Evolutionary conservation across 2,888 invertebrate species (phyloP).

Genomic region (Pedicia rivosa): DNA sequence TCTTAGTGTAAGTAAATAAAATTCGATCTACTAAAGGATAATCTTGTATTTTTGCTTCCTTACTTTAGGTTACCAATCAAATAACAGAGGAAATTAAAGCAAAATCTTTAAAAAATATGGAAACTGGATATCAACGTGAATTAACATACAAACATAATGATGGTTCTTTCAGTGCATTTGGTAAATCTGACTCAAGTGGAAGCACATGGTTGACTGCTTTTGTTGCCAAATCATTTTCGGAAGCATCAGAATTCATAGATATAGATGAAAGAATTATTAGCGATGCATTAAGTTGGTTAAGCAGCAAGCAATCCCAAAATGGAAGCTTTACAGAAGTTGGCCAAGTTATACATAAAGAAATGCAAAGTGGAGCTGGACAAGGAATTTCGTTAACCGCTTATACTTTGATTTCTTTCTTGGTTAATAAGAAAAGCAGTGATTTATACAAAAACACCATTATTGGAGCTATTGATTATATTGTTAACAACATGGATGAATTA

Average conservation of each 20-base stretch:
- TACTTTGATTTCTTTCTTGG: slow-evolving; percentile 56
- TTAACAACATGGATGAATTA: slow-evolving; percentile 43
- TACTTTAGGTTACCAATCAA: slow-evolving; percentile 49
- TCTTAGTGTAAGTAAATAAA: no score
- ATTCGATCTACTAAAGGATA: no score
- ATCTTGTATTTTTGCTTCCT: no score
- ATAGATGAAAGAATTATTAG: slow-evolving; percentile 52
- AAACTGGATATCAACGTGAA: slow-evolving; percentile 60
- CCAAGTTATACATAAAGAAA: slow-evolving; percentile 44
- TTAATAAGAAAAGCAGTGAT: slow-evolving; percentile 32
- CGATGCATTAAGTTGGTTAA: slow-evolving; percentile 54
- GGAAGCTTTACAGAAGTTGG: slow-evolving; percentile 76
- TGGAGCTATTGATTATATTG: slow-evolving; percentile 62
- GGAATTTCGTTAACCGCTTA: slow-evolving; percentile 69
- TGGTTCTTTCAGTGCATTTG: slow-evolving; percentile 73
- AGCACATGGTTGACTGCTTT: slow-evolving; percentile 77
- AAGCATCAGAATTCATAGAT: slow-evolving; percentile 51
- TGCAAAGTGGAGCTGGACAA: slow-evolving; percentile 56
- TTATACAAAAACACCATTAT: slow-evolving; percentile 50
- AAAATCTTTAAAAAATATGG: slow-evolving; percentile 34
- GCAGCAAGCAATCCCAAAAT: slow-evolving; percentile 46
- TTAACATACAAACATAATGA: slow-evolving; percentile 55
- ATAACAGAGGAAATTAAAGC: slow-evolving; percentile 45
- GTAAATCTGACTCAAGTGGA: slow-evolving; percentile 43
- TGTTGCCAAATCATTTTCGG: slow-evolving; percentile 59